Conservation (phyloP, 2,888 invertebrate species). For the Clunio marinus region DNA sequence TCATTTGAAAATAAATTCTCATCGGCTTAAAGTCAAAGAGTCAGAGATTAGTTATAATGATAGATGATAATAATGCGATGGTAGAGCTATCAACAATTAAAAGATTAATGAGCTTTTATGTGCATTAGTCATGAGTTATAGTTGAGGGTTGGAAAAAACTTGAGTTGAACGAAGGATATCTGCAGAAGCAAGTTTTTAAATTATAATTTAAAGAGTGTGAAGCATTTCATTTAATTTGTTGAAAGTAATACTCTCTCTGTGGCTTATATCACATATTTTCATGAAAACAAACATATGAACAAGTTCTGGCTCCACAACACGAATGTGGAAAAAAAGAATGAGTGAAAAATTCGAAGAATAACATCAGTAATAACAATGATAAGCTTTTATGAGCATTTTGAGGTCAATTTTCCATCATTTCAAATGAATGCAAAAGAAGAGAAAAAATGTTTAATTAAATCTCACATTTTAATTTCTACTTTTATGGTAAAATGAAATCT, state of each 20-base stretch:
- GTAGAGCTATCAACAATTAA: slow-evolving; percentile 21
- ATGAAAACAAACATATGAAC: not conserved
- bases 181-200: slow-evolving; percentile 6
- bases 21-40: not conserved
- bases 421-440: not conserved
- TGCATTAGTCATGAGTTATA: not conserved
- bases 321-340: not conserved
- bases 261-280: slow-evolving; percentile 11
- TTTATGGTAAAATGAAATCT: not conserved
- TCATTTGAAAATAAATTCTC: not conserved
- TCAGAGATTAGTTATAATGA: not conserved
- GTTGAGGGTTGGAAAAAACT: too few species aligned
- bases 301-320: not conserved
- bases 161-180: too few species aligned
- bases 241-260: slow-evolving; percentile 5
- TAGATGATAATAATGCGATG: slow-evolving; percentile 17
- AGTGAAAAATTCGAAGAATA: not conserved
- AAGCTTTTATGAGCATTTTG: slow-evolving; percentile 17
- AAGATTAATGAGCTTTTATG: slow-evolving; percentile 24
- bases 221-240: slow-evolving; percentile 10
- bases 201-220: slow-evolving; percentile 12
- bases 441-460: slow-evolving; percentile 14
- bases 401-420: slow-evolving; percentile 14
- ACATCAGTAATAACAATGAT: slow-evolving; percentile 2
- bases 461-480: not conserved